phyloP scores from a whole-genome alignment of 2,888 invertebrate genomes.

The Xylota segnis region DNA sequence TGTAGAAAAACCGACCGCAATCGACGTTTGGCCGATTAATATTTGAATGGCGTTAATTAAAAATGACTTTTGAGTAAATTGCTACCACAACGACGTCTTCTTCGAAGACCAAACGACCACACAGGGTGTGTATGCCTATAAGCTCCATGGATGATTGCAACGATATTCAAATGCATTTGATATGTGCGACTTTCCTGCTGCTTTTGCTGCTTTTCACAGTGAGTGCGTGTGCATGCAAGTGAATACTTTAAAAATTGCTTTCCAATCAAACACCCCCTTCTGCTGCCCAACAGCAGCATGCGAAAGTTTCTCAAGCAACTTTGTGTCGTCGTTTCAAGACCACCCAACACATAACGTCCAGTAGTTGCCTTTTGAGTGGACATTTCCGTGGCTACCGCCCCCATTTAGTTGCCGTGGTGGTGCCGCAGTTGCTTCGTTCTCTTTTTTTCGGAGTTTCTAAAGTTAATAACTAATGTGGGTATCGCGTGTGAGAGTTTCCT shows the following conservation, averaged over 20 bases:
- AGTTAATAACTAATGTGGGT: constrained; percentile 77
- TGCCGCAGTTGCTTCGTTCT: constrained; percentile 28
- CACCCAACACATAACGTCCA: constrained; percentile 42
- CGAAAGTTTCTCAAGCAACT: constrained; percentile 37
- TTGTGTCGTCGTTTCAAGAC: constrained; percentile 27
- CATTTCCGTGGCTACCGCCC: constrained; percentile 58
- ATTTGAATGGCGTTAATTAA: constrained; percentile 78
- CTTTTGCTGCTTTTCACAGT: constrained; percentile 7
- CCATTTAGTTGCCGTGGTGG: not conserved
- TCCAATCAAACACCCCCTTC: constrained; percentile 54
- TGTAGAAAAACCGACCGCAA: constrained; percentile 46
- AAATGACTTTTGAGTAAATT: constrained; percentile 75
- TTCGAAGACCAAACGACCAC: not conserved
- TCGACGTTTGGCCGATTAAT: constrained; percentile 75
- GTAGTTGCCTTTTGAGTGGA: constrained; percentile 51
- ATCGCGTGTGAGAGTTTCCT: constrained; percentile 74
- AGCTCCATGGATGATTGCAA: constrained; percentile 33
- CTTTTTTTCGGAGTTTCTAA: constrained; percentile 43
- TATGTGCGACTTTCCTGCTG: constrained; percentile 62
- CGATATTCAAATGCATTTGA: constrained; percentile 67
- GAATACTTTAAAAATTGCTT: constrained; percentile 60
- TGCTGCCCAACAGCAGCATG: not conserved
- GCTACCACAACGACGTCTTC: constrained; percentile 54
- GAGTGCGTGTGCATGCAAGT: constrained; percentile 29
- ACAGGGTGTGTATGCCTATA: constrained; percentile 11